Conservation (phyloP, 2,797 vertebrate species). For the Falco cherrug region DNA sequence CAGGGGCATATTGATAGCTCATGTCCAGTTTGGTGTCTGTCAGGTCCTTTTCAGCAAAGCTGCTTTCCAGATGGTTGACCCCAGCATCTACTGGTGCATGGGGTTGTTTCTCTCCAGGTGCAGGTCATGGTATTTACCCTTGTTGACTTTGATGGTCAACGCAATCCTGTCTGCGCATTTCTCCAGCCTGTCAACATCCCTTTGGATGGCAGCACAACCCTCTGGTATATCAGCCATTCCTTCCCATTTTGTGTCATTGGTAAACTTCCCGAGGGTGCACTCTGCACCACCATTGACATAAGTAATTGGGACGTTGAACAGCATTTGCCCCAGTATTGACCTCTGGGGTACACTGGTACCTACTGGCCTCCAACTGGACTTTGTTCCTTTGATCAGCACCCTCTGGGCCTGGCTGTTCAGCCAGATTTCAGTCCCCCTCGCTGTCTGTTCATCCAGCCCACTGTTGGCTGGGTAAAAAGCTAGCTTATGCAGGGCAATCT, state of each 20-base stretch:
- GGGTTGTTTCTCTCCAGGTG: neutral
- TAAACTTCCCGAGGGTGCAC: neutral
- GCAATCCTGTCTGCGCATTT: neutral
- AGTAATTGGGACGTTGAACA: neutral
- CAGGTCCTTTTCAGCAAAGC: neutral
- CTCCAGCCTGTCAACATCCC: accelerated
- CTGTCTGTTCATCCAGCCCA: neutral
- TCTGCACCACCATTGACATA: accelerated
- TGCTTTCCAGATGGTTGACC: neutral
- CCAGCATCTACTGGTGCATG: neutral
- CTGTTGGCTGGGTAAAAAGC: neutral
- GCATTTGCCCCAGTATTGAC: neutral
- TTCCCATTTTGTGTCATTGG: neutral
- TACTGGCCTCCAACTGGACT: neutral
- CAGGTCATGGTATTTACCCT: neutral
- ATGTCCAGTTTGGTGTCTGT: neutral
- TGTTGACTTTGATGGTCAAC: neutral
- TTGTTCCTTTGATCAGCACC: neutral
- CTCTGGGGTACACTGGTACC: neutral
- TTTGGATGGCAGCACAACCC: neutral
- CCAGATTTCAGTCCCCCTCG: neutral
- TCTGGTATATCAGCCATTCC: neutral
- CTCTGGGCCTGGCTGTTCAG: neutral
- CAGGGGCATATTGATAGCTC: neutral
- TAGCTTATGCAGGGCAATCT: neutral